Evolutionary conservation across 2,113 vertebrate genomes (phyloP).

Genomic region (Arizona elegans): DNA sequence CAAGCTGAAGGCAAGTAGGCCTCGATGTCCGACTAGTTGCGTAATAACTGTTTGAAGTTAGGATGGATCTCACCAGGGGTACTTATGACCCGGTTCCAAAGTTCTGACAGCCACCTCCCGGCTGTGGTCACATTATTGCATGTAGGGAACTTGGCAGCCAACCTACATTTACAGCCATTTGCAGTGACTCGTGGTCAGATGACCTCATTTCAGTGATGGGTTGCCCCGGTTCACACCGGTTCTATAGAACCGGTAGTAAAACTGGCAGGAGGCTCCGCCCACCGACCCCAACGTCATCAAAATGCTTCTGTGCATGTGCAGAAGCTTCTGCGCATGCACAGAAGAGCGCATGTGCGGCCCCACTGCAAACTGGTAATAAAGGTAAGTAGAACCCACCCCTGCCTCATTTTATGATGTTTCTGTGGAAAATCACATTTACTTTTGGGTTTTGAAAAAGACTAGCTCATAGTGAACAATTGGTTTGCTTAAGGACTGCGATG

Average conservation of each 20-base stretch:
- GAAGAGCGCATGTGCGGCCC: too few relatives aligned
- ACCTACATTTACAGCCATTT: not conserved
- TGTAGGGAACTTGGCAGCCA: not conserved
- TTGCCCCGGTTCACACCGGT: too few relatives aligned
- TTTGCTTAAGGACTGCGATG: too few relatives aligned
- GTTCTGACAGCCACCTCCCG: not conserved
- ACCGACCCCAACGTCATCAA: too few relatives aligned
- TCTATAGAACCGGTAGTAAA: too few relatives aligned
- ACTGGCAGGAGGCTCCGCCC: too few relatives aligned
- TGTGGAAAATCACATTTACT: not conserved
- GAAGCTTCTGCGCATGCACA: too few relatives aligned
- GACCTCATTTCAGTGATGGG: not conserved
- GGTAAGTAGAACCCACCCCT: too few relatives aligned
- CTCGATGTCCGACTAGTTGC: not conserved
- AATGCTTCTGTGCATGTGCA: too few relatives aligned
- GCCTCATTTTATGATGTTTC: not conserved
- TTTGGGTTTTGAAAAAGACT: not conserved
- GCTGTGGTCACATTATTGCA: not conserved
- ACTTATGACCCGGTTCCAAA: not conserved
- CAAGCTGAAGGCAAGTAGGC: not conserved
- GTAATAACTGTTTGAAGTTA: not conserved
- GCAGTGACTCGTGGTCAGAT: not conserved
- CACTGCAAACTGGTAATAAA: too few relatives aligned
- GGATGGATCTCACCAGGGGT: not conserved
- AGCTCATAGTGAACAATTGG: not conserved